Base-by-base conservation (phyloP, 1,140 invertebrate genomes). In the Wiebesia pumilae region DNA sequence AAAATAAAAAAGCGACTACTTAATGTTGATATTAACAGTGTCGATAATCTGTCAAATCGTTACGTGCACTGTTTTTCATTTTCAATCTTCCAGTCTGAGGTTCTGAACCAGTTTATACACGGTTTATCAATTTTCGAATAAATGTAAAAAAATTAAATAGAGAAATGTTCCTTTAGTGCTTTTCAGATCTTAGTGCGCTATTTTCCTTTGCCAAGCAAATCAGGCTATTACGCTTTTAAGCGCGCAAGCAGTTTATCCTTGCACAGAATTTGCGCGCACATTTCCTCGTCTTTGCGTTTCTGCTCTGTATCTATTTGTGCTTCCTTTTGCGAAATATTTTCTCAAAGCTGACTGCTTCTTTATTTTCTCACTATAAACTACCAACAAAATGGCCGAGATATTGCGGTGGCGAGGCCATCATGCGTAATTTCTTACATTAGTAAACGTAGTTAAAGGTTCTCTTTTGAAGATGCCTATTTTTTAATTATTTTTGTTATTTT, bases 201-300 rank as follows among this genome's bases (percentile, higher is more conserved):
- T 78, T 84, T 84, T 84, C 35, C 83, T 84, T 84, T 84, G 75
- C 38, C 30, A 10, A 33, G 67, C n/a, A 38, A 67, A 79, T 84
- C 73, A 38, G 62, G n/a, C 58, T 54, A 58, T 84, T 84, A 78
- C 83, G 58, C 58, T 27, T 30, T n/a, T 38, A 71, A 47, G 19
- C 65, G 14, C 65, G 27, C 38, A 43, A 75, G 35, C 24, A 6
- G 40, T 35, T 84, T 77, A 40, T 43, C 14, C 35, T 58, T 27
- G 6, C 27, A 62, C 33, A 58, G 69, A 38, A 73, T 58, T 54
- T 62, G 30, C 77, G 30, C 19, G 9, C 35, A 80, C 19, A 65
- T 80, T 54, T 51, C 65, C 35, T 14, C 38, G 38, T 9, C 33
- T 38, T 38, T 43, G 24, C 40, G 27, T 30, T 84, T 38, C 19